Base-by-base conservation (phyloP, 1,140 invertebrate species). In the Drosophila pandora region DNA sequence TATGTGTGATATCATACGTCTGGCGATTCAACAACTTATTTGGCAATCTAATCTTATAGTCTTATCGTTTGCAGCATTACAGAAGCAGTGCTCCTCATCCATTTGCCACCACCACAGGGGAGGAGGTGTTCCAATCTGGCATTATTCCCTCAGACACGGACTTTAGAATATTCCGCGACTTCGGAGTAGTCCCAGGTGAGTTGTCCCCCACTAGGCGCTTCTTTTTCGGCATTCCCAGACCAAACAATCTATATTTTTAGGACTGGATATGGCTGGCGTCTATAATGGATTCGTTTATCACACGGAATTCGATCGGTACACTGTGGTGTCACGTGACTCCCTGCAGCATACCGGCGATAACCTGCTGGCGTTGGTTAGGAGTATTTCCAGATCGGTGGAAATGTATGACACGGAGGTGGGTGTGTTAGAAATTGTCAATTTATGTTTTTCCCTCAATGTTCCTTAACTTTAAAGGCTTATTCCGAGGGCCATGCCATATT, bases 221-320 rank as follows among this genome's bases (percentile, higher is more conserved):
- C 17, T 17, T 1, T 17, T 28, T 28, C 25, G 25, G 1, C 5
- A 6, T 10, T 21, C 8, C 13, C 10, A 23, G 2, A 7, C 17
- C 8, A 7, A 7, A 9, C 7, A 17, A 8, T 1, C 17, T 41
- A 2, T 23, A 2, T 41, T 30, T 22, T 17, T 1, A 85, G 81
- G 82, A 0, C 30, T 99, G 68, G 98, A 99, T 93, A 96, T 99
- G 92, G 98, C 97, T 8, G 98, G 97, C 94, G 95, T 95, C 48
- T 94, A 95, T 34, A 98, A 99, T 94, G 98, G 98, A 21, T 98
- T 97, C 91, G 95, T 98, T 0, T 98, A 98, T 82, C 97, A 98
- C 79, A 98, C 97, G 9, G 95, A 94, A 80, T 96, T 95, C 90
- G 97, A 98, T 92, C 93, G 93, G 2, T 94, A 95, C 17, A 93